Base-by-base conservation (phyloP, 2,113 vertebrate genomes). In the Dromiciops gliroides region DNA sequence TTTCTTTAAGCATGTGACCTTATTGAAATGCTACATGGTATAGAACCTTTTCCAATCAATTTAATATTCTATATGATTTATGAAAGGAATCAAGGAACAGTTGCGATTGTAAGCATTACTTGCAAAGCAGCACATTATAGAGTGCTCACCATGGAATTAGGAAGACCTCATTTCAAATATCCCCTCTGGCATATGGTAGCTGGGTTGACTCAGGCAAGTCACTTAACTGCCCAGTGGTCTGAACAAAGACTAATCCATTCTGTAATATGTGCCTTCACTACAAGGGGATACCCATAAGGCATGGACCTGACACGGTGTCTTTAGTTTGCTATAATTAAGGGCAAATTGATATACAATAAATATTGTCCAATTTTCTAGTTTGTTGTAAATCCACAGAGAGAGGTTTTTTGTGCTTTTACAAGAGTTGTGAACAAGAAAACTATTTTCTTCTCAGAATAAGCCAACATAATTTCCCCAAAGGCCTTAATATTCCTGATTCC, bases 11-110 rank as follows among this genome's bases (percentile, higher is more conserved):
- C 4, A 47, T 88, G 49, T 91, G 60, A 26, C 75, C 90, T 96
- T 19, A 4, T 67, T n/a, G 37, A 6, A 67, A 5, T 56, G 26
- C 31, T 56, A 56, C 2, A 8, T 28, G 26, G 37, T 6, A 37
- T 0, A 67, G 60, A n/a, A 67, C 37, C 14, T 92, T 95, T 94
- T 92, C 51, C 90, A 47, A 94, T 22, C 4, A 92, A 1, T 92
- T 96, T 96, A 92, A 90, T 11, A 8, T 75, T 92, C 67, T 51
- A 24, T 16, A 93, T 95, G 93, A 94, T 91, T 92, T 3, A 95
- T 22, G 25, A 94, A n/a, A 90, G 89, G 2, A 2, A 89, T n/a
- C 14, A 95, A 50, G 56, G 16, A 89, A 83, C 67, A 83, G 2
- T 44, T 44, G 16, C 1, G 4, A 60, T 28, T 67, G 8, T 22